phyloP scores from a whole-genome alignment of 2,797 vertebrate genomes.

The Spinus pinus region DNA sequence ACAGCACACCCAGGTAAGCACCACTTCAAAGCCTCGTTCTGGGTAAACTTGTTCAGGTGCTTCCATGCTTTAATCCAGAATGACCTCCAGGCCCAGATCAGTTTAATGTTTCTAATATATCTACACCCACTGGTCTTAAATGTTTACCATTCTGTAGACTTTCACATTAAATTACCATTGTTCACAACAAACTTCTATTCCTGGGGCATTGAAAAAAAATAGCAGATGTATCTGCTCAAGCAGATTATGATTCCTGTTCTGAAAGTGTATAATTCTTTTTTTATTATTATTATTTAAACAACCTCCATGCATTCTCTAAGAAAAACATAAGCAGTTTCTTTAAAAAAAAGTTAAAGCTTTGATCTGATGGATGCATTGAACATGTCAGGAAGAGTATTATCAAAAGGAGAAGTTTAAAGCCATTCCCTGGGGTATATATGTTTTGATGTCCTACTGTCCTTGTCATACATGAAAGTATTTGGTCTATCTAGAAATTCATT shows the following conservation, averaged over 20 bases:
- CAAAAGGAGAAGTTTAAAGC: slow-evolving; percentile 70
- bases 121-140: not conserved
- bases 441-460: slow-evolving; percentile 73
- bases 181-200: not conserved
- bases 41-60: not conserved
- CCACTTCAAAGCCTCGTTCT: not conserved
- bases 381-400: slow-evolving; percentile 73
- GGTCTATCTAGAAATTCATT: slow-evolving; percentile 65
- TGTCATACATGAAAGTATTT: slow-evolving; percentile 71
- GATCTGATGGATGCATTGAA: slow-evolving; percentile 70
- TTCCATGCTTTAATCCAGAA: not conserved
- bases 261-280: slow-evolving; percentile 16
- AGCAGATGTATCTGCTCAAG: slow-evolving; percentile 53
- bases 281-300: slow-evolving; percentile 40
- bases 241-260: slow-evolving; percentile 41
- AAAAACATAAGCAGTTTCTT: slow-evolving; percentile 55
- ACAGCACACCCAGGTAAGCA: not conserved
- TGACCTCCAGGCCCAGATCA: not conserved
- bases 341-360: slow-evolving; percentile 47
- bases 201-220: slow-evolving; percentile 21
- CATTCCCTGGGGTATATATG: slow-evolving; percentile 52
- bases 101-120: not conserved
- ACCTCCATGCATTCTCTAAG: slow-evolving; percentile 39
- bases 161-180: not conserved
- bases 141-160: not conserved